phyloP scores from a whole-genome alignment of 2,888 invertebrate genomes.

The Caenorhabditis doughertyi region DNA sequence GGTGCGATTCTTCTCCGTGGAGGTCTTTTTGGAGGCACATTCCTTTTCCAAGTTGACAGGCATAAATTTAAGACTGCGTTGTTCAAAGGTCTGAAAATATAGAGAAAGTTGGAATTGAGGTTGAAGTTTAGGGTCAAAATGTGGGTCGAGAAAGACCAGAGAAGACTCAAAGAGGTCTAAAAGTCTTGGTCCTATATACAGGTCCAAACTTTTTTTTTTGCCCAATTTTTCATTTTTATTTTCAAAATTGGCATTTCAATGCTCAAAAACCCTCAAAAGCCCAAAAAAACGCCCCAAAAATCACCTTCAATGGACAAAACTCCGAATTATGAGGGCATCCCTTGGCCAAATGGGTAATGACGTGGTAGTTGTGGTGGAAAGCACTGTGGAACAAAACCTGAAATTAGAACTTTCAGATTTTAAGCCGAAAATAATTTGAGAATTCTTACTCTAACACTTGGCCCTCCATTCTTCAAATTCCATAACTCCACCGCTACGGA shows the following conservation, averaged over 20 bases:
- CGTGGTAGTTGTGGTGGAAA: constrained; percentile 78
- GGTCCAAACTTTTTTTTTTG: no score
- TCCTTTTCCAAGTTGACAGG: constrained; percentile 60
- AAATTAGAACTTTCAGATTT: background rate
- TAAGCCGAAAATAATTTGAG: background rate
- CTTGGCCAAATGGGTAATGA: constrained; percentile 75
- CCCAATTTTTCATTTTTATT: background rate
- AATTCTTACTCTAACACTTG: constrained; percentile 70
- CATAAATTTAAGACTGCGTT: constrained; percentile 64
- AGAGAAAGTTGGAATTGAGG: no score
- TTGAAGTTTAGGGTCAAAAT: no score
- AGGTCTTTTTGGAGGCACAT: constrained; percentile 26
- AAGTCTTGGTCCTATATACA: no score
- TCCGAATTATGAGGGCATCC: constrained; percentile 74
- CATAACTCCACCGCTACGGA: constrained; percentile 79
- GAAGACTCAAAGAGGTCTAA: no score
- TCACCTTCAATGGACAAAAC: constrained; percentile 72
- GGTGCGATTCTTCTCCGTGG: constrained; percentile 29
- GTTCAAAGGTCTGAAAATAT: constrained; percentile 59
- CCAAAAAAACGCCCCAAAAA: no score
- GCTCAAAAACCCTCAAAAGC: no score
- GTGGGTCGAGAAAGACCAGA: no score
- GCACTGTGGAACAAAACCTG: constrained; percentile 77
- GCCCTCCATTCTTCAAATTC: constrained; percentile 72
- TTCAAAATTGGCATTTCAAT: no score